Evolutionary conservation across 2,797 vertebrate genomes (phyloP), one percentile per base, ranked within the genome.

Genomic region (Melanotaenia nigrans): DNA sequence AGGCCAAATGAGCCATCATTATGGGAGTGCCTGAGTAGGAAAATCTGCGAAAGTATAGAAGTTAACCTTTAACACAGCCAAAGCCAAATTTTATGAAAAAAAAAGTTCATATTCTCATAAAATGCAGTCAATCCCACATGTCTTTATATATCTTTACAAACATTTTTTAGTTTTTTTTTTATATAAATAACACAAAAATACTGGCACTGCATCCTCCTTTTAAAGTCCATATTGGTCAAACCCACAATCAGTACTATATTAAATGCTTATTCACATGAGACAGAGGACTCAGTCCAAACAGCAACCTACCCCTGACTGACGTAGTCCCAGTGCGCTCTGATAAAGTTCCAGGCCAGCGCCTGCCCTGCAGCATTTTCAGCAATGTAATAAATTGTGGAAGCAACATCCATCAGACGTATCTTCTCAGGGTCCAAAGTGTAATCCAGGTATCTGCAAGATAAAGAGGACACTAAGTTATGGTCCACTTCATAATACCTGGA

Each of bases 281-380:
- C 32, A 47, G 35, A 3, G 22, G 30, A 59, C 13, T 28, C 1
- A 56, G 32, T 68, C 58, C 45, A 40, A 71, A 73, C 1, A 10
- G 45, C 24, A 55, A 83, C 97, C 91, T 93, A 99, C 97, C 94
- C 88, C 4, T 9, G 5, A 40, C 89, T 93, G 55, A 98, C 54
- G 0, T 51, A 90, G 0, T 70, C 68, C 97, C 97, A 98, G 69
- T 98, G 88, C 13, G 74, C 71, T 25, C 94, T 95, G 57, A 99
- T 68, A 30, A 99, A 98, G 86, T 97, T 95, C 97, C 98, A 99
- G 33, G 82, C 94, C 83, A 98, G 90, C 3, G 89, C 36, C 47
- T 98, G 97, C 12, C 97, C 98, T 0, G 91, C 59, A 3, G 94
- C 92, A 0, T 98, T 99, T 30, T 6, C 65, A 24, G 95, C 90